Evolutionary conservation across 2,888 invertebrate species (phyloP).

Genomic region (Aricia artaxerxes): DNA sequence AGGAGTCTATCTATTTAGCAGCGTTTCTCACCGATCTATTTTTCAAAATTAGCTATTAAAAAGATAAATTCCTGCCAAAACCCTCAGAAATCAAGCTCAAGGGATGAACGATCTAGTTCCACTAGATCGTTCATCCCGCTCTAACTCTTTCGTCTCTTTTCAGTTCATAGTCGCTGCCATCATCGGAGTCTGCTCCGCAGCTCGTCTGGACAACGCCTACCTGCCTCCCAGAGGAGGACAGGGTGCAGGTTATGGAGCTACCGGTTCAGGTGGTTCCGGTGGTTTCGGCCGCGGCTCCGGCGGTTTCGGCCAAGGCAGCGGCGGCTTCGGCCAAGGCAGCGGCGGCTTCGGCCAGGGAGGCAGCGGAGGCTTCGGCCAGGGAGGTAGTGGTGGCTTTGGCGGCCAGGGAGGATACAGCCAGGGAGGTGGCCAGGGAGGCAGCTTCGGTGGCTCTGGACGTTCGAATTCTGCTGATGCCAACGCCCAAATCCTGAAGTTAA

Average conservation of each 20-base stretch:
- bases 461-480: constrained; percentile 60
- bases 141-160: constrained; percentile 23
- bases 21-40: no score
- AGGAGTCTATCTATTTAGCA: no score
- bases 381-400: constrained; percentile 45
- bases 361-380: constrained; percentile 42
- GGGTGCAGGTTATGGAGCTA: constrained; percentile 64
- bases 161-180: constrained; percentile 72
- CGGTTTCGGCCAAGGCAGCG: constrained; percentile 37
- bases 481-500: constrained; percentile 67
- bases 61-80: neutral
- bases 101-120: no score
- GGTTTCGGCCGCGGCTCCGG: constrained; percentile 45
- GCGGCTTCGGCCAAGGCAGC: constrained; percentile 43
- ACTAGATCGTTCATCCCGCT: neutral
- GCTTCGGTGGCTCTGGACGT: constrained; percentile 43
- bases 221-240: constrained; percentile 72
- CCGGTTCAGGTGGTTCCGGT: constrained; percentile 29
- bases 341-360: constrained; percentile 41
- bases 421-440: constrained; percentile 41
- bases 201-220: constrained; percentile 74
- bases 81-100: neutral
- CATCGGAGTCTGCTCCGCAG: constrained; percentile 70
- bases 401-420: constrained; percentile 41
- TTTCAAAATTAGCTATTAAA: no score